Conservation (phyloP, 2,113 vertebrate genomes). For the Lycocorax pyrrhopterus region DNA sequence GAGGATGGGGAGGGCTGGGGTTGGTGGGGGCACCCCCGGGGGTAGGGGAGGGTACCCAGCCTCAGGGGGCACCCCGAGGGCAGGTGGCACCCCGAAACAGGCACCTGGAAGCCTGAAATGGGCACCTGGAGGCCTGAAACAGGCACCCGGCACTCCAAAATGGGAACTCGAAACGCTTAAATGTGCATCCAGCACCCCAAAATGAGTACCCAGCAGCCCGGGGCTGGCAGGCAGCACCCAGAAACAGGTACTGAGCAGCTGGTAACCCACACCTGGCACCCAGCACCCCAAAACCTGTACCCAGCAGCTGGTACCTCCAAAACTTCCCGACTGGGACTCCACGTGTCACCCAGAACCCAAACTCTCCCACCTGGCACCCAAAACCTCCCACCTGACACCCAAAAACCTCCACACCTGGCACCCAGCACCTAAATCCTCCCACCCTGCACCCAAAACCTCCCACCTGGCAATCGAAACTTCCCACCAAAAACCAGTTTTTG, state of each 20-base stretch:
- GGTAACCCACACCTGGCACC: not conserved
- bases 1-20: not conserved
- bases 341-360: too few relatives aligned
- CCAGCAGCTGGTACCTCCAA: not conserved
- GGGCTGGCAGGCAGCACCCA: not conserved
- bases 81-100: not conserved
- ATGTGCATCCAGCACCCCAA: not conserved
- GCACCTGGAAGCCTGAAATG: not conserved
- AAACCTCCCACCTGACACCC: not conserved
- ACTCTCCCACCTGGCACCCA: too few relatives aligned
- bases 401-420: too few relatives aligned
- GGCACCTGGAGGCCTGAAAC: not conserved
- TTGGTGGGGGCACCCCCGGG: not conserved
- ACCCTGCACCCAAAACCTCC: not conserved
- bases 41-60: not conserved
- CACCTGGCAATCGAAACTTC: not conserved
- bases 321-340: rapidly evolving
- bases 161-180: not conserved
- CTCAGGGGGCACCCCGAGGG: not conserved
- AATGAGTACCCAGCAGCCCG: not conserved
- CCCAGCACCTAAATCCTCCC: not conserved
- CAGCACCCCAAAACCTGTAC: not conserved
- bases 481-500: too few relatives aligned
- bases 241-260: not conserved
- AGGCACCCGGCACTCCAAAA: rapidly evolving